Evolutionary conservation across 2,888 invertebrate genomes (phyloP).

Genomic region (Gisinianus flammeolus): DNA sequence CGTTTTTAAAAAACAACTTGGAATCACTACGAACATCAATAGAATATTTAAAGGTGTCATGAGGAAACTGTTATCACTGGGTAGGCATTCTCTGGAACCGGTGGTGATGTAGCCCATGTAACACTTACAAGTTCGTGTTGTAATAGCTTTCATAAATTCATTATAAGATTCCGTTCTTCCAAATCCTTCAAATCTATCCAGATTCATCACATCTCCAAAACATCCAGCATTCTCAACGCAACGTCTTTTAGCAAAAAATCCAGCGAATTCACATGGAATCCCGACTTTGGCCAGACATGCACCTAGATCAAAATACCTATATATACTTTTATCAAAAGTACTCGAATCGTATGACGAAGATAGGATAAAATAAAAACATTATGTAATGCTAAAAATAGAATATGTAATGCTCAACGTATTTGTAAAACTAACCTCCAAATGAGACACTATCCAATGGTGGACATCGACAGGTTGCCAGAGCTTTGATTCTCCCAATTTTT

Average conservation of each 20-base stretch:
- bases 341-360: no score
- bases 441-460: not conserved
- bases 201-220: not conserved
- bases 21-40: not conserved
- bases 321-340: no score
- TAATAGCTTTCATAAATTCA: not conserved
- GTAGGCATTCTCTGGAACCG: not conserved
- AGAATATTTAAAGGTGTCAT: no score
- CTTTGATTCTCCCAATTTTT: not conserved
- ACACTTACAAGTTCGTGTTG: not conserved
- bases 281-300: not conserved
- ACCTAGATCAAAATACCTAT: no score
- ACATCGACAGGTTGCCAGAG: not conserved
- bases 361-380: no score
- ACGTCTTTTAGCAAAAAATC: not conserved
- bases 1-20: not conserved
- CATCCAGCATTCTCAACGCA: not conserved
- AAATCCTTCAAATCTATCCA: not conserved
- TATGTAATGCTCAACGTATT: no score
- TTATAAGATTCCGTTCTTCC: not conserved
- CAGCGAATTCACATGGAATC: not conserved
- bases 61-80: no score
- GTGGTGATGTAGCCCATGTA: not conserved
- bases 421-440: no score
- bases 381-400: no score